A percentile compares a stretch with the other conserved stretches of the same genome.
Conservation (phyloP, 1,140 invertebrate genomes). For the Leptopilina boulardi region DNA sequence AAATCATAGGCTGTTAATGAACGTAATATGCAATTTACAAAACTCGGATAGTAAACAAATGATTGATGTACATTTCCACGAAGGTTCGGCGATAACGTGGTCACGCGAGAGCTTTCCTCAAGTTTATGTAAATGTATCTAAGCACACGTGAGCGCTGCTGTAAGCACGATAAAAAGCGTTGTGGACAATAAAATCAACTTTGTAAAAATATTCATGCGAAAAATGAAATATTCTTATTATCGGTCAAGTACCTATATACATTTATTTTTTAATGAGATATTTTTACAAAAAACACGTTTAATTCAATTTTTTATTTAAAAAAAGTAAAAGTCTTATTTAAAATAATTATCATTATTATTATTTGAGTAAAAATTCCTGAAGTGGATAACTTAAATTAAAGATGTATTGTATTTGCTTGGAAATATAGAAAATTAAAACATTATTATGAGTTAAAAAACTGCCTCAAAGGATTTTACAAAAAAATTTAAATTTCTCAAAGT, state of each 20-base stretch:
- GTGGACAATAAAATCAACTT: background rate
- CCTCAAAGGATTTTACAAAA: too few relatives aligned
- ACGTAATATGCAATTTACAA: constrained; percentile 3
- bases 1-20: background rate
- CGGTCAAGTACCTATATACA: background rate
- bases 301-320: too few relatives aligned
- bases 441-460: too few relatives aligned
- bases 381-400: too few relatives aligned
- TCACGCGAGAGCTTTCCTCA: background rate
- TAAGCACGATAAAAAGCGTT: background rate
- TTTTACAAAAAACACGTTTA: background rate
- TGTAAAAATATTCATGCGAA: background rate
- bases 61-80: constrained; percentile 15
- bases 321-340: too few relatives aligned
- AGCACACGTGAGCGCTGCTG: background rate
- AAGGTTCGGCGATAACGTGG: background rate
- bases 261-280: background rate
- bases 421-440: too few relatives aligned
- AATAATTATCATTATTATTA: too few relatives aligned
- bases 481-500: too few relatives aligned
- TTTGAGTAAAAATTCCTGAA: too few relatives aligned
- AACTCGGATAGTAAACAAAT: constrained; percentile 3
- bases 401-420: too few relatives aligned
- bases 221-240: background rate
- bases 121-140: constrained; percentile 2